Base-by-base conservation (phyloP, 2,888 invertebrate species). In the Phrixothrix hirtus region DNA sequence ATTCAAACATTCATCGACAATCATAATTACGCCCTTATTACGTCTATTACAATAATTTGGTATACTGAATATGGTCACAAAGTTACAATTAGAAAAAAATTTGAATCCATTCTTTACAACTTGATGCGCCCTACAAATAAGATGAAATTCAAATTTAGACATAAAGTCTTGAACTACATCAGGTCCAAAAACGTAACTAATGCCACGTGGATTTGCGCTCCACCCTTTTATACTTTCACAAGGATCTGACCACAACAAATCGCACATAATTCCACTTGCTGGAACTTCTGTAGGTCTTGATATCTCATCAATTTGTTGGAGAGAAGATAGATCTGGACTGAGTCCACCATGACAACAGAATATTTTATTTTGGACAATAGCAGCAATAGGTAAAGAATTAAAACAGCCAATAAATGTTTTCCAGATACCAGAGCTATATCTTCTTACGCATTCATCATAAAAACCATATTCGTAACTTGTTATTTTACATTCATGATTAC, bases 391-490 rank as follows among this genome's bases (percentile, higher is more conserved):
- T 26, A 73, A 54, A 10, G 68, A 69, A 41, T 73, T 71, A 58
- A 75, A 75, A 21, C 73, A 69, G 45, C 74, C 74, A 7, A 68
- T 72, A 59, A 75, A 75, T 2, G 64, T 64, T 62, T 74, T 74
- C 58, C 73, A 75, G 39, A 75, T 36, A 60, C 73, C 74, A 3
- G 66, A 63, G 46, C 61, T 71, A 55, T 72, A 71, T 47, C 72
- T 62, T 54, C 68, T 53, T 78, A 78, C 75, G 80, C 84, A 84
- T 75, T 84, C 84, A 66, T 84, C 83, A 68, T 81, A 84, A 67
- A 84, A 84, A 42, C 84, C 83, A 68, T 84, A 84, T 47, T 83
- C 80, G 62, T 82, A 75, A 73, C 85, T 86, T 70, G 86, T 84
- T 60, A 80, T 79, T 34, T 83, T 83, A 68, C 84, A 83, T 66